phyloP scores from a whole-genome alignment of 92 coral and sea anemone species.

The Galaxea fascicularis region DNA sequence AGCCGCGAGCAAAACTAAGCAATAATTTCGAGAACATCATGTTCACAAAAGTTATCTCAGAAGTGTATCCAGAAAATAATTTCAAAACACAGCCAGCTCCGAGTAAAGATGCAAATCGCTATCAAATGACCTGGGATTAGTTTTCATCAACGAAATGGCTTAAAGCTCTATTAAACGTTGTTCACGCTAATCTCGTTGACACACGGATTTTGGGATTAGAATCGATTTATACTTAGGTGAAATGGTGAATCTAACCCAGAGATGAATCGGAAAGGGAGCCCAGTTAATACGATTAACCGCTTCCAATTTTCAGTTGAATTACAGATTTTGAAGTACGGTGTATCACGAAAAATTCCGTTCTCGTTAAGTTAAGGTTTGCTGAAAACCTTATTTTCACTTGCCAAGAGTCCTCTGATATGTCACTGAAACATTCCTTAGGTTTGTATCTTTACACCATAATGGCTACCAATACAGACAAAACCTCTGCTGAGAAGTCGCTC shows the following conservation, averaged over 20 bases:
- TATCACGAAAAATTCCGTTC: background rate
- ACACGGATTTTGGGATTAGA: slow-evolving; percentile 10
- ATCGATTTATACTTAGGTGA: background rate
- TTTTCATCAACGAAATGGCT: slow-evolving; percentile 20
- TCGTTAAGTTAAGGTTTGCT: background rate
- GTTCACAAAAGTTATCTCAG: background rate
- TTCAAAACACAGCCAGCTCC: background rate
- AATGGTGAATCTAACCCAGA: background rate
- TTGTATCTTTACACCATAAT: background rate
- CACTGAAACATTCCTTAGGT: background rate
- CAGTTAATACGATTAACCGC: slow-evolving; percentile 3
- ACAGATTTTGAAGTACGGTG: background rate
- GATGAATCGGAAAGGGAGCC: background rate
- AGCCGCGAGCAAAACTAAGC: background rate
- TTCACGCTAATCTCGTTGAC: slow-evolving; percentile 38
- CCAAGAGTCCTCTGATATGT: background rate
- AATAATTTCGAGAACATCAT: background rate
- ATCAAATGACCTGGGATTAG: slow-evolving; percentile 12
- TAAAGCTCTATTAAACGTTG: slow-evolving; percentile 18
- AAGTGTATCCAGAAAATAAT: background rate
- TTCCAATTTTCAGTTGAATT: slow-evolving; percentile 6
- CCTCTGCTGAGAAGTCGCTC: background rate
- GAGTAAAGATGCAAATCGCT: background rate
- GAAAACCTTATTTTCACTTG: background rate
- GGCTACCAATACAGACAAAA: background rate